Conservation (phyloP, 2,113 vertebrate genomes). For the Hucho hucho region DNA sequence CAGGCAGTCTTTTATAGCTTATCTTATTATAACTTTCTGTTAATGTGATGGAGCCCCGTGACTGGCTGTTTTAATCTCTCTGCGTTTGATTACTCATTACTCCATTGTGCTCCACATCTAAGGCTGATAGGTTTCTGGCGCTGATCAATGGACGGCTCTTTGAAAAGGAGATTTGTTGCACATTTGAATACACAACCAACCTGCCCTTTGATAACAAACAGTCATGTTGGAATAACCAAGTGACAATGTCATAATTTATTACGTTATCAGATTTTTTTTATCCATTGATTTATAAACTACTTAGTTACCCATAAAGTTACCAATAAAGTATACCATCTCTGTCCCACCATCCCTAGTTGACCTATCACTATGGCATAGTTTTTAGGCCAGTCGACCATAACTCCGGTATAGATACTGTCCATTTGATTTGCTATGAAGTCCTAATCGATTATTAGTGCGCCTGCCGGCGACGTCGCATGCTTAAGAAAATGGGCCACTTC, state of each 20-base stretch:
- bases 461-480: conserved; percentile 49
- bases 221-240: conserved; percentile 33
- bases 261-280: background rate
- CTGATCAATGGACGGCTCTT: conserved; percentile 70
- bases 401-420: conserved; percentile 30
- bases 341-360: too few species aligned
- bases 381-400: conserved; percentile 46
- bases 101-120: conserved; percentile 73
- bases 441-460: conserved; percentile 74
- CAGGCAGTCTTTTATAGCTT: conserved; percentile 36
- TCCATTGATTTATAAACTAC: background rate
- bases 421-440: conserved; percentile 60
- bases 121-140: conserved; percentile 57
- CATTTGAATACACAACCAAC: conserved; percentile 54
- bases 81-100: conserved; percentile 75
- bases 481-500: conserved; percentile 60
- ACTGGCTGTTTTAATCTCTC: conserved; percentile 70
- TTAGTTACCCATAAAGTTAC: too few species aligned
- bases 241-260: background rate
- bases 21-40: conserved; percentile 77
- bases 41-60: conserved; percentile 66
- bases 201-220: conserved; percentile 54
- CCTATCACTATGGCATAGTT: conserved; percentile 32
- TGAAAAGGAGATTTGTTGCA: conserved; percentile 67
- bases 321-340: too few species aligned